Percentiles rank a stretch among this genome's conserved stretches.
Conservation (phyloP, 2,888 invertebrate species). For the Timandra comae region DNA sequence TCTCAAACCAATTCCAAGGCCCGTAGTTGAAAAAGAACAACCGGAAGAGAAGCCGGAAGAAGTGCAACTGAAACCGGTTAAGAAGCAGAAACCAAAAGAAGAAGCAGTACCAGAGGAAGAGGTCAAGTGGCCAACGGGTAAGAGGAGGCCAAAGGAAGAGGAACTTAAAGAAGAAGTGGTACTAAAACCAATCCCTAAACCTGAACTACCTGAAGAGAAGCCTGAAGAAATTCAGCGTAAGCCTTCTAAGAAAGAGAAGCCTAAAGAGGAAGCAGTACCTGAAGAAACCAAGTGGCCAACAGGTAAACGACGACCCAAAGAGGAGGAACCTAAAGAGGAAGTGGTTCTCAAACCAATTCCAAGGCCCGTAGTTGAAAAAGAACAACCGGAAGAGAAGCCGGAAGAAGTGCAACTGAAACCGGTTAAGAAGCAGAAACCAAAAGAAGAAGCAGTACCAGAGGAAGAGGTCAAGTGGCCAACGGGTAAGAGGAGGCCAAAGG, state of each 20-base stretch:
- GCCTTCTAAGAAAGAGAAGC: slow-evolving; percentile 50
- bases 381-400: slow-evolving; percentile 30
- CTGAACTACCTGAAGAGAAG: slow-evolving; percentile 24
- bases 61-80: slow-evolving; percentile 28
- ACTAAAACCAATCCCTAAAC: slow-evolving; percentile 27
- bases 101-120: slow-evolving; percentile 41
- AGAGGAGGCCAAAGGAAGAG: slow-evolving; percentile 10
- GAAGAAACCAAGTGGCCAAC: slow-evolving; percentile 22
- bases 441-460: slow-evolving; percentile 12
- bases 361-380: slow-evolving; percentile 32
- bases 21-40: slow-evolving; percentile 43
- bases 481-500: slow-evolving; percentile 26
- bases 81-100: slow-evolving; percentile 28
- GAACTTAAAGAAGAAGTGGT: slow-evolving; percentile 12
- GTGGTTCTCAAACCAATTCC: slow-evolving; percentile 46
- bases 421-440: slow-evolving; percentile 18
- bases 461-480: slow-evolving; percentile 25
- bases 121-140: slow-evolving; percentile 26
- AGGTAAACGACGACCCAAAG: slow-evolving; percentile 25
- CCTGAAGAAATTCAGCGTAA: slow-evolving; percentile 41
- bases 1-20: slow-evolving; percentile 47
- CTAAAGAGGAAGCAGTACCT: slow-evolving; percentile 36
- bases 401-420: slow-evolving; percentile 46
- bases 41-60: slow-evolving; percentile 52
- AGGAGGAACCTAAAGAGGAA: slow-evolving; percentile 37